A percentile compares a stretch with the other conserved stretches of the same genome.
phyloP scores from a whole-genome alignment of 2,113 vertebrate genomes.

The Morphnarchus princeps region DNA sequence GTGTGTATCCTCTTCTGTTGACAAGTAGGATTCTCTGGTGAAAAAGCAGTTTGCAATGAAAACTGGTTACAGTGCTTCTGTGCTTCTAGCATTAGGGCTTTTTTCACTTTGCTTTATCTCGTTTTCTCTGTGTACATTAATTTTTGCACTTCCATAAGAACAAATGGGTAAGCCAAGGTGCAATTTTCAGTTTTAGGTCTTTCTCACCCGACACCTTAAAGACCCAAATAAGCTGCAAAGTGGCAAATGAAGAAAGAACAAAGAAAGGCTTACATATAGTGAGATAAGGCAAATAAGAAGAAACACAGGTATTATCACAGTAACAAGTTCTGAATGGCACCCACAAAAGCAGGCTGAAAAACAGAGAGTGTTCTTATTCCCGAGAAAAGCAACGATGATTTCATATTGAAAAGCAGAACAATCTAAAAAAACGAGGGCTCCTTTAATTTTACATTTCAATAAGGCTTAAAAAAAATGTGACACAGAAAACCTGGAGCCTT shows the following conservation, averaged over 20 bases:
- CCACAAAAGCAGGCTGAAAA: not conserved
- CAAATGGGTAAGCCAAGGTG: not conserved
- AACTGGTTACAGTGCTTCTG: not conserved
- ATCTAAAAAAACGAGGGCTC: not conserved
- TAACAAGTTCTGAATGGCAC: not conserved
- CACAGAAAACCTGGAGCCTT: not conserved
- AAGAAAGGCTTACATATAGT: not conserved
- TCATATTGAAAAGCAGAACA: not conserved
- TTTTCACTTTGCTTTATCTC: not conserved
- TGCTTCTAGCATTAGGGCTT: not conserved
- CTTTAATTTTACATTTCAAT: slow-evolving; percentile 28
- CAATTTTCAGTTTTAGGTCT: not conserved
- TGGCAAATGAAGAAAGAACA: not conserved
- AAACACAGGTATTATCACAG: not conserved
- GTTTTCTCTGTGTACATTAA: not conserved
- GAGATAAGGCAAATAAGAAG: not conserved
- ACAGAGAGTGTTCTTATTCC: not conserved
- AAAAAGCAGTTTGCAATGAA: not conserved
- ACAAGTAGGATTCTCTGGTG: not conserved
- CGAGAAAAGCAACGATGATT: not conserved
- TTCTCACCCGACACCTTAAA: not conserved
- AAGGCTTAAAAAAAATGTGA: not conserved
- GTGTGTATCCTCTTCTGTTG: not conserved
- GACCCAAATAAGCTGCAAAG: not conserved
- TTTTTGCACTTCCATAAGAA: not conserved